A percentile compares a stretch with the other conserved stretches of the same genome.
These are phyloP conservation scores for Enteromius anoplus DNA, from an alignment of 2,797 vertebrate genomes.

Conservation along the genomic window DNA sequence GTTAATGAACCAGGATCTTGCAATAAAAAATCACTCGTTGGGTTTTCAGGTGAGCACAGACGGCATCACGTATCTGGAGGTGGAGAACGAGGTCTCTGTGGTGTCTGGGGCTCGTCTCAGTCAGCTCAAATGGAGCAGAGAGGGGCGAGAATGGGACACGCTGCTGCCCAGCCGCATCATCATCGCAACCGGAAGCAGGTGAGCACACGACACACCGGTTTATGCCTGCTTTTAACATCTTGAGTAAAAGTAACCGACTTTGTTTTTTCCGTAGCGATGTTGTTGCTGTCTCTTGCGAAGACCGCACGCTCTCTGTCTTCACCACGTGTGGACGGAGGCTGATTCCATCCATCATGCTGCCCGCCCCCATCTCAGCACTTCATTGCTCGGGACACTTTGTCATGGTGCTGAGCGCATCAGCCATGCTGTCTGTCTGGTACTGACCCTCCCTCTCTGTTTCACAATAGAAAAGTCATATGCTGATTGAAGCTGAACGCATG, in stretches of 20 bases:
- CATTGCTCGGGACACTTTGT: slow-evolving; percentile 90
- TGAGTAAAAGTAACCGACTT: not conserved
- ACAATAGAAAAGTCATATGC: not conserved
- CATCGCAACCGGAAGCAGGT: slow-evolving; percentile 85
- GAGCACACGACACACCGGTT: not conserved
- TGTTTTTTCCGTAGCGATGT: slow-evolving; percentile 79
- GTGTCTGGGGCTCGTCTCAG: slow-evolving; percentile 88
- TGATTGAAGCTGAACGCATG: not conserved
- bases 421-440: slow-evolving; percentile 93
- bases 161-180: slow-evolving; percentile 89
- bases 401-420: slow-evolving; percentile 91
- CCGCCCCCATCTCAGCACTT: slow-evolving; percentile 86
- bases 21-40: not conserved
- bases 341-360: slow-evolving; percentile 89
- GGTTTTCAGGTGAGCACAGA: slow-evolving; percentile 86
- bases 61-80: slow-evolving; percentile 90
- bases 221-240: not conserved
- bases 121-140: slow-evolving; percentile 89
- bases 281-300: slow-evolving; percentile 89
- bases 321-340: slow-evolving; percentile 91
- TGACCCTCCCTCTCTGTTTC: slow-evolving; percentile 55
- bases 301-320: slow-evolving; percentile 91
- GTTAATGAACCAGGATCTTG: not conserved
- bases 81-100: slow-evolving; percentile 90
- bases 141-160: slow-evolving; percentile 91